Conservation (phyloP, 2,888 invertebrate genomes). For the Byasa hedistus region DNA sequence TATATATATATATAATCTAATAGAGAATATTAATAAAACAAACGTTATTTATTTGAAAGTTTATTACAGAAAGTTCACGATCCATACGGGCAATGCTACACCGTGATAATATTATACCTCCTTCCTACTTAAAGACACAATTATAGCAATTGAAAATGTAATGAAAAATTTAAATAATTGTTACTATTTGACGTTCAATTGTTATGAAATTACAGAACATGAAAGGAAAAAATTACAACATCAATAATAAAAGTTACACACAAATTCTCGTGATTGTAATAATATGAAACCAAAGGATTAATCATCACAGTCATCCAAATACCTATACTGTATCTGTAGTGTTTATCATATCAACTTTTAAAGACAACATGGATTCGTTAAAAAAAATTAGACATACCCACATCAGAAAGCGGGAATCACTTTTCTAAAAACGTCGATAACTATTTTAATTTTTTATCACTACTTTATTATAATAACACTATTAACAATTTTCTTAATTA, state of each 20-base stretch:
- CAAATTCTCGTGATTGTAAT: not conserved
- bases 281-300: constrained; percentile 1
- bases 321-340: not conserved
- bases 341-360: not conserved
- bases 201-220: not conserved
- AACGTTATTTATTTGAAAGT: not conserved
- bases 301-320: constrained; percentile 13
- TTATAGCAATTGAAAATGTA: not conserved
- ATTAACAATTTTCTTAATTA: constrained; percentile 1
- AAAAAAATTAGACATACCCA: not conserved
- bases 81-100: not conserved
- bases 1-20: no score
- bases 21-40: not conserved
- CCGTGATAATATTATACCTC: not conserved
- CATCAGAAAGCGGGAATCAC: no score
- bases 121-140: not conserved
- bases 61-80: constrained; percentile 17
- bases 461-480: not conserved
- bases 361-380: not conserved
- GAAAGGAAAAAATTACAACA: not conserved
- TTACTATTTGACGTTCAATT: not conserved
- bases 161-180: not conserved
- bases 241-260: not conserved
- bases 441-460: not conserved
- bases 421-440: not conserved